Conservation (phyloP, 1,140 invertebrate genomes). For the Drosophila sucinea region DNA sequence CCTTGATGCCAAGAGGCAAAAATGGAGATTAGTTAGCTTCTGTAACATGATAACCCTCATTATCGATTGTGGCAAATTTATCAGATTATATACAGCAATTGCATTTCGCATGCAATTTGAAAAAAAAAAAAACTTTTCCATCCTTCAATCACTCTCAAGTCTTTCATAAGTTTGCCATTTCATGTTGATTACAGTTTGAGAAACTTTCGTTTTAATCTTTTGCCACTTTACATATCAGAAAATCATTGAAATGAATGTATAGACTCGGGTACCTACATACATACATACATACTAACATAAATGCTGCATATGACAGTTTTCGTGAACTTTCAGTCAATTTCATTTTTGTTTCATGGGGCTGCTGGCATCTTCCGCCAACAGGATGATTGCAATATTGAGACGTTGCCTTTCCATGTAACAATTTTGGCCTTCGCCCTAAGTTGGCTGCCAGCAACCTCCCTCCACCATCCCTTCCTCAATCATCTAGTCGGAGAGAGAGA, state of each 20-base stretch:
- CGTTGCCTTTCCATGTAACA: conserved; percentile 32
- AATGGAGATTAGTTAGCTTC: no score
- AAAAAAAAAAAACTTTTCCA: neutral
- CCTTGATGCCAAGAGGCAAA: no score
- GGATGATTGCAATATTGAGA: conserved; percentile 64
- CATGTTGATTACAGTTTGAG: conserved; percentile 5
- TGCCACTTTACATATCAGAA: conserved; percentile 6
- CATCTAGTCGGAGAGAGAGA: neutral
- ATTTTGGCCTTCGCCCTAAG: conserved; percentile 9
- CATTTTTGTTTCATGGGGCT: conserved; percentile 22
- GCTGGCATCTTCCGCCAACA: conserved; percentile 22
- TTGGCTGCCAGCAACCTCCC: neutral
- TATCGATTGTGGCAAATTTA: neutral
- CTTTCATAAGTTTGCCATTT: conserved; percentile 2
- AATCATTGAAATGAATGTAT: neutral
- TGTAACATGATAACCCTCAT: neutral
- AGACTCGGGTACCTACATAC: neutral
- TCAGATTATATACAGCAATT: neutral
- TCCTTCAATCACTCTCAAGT: neutral
- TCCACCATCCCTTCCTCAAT: neutral
- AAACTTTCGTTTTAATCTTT: conserved; percentile 7
- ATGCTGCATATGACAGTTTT: conserved; percentile 52
- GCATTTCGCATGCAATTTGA: neutral
- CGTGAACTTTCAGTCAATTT: conserved; percentile 66
- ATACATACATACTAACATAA: neutral